Evolutionary conservation across 2,888 invertebrate genomes (phyloP).

Genomic region (Lottia scabra): DNA sequence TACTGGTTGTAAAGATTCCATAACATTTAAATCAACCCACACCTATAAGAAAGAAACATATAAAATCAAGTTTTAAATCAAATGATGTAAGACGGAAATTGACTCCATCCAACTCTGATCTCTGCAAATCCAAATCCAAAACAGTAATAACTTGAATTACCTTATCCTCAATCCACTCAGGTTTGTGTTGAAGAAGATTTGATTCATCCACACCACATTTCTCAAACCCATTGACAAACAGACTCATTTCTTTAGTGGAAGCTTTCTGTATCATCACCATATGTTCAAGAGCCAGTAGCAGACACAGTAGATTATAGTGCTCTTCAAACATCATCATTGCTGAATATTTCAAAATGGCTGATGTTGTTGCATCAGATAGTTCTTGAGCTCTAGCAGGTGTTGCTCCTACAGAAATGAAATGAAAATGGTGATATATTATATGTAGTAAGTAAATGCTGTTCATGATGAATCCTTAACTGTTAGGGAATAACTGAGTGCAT

Average conservation of each 20-base stretch:
- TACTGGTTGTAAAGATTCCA: constrained; percentile 58
- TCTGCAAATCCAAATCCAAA: not conserved
- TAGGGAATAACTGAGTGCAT: too few relatives aligned
- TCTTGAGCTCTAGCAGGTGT: constrained; percentile 63
- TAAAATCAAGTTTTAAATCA: too few relatives aligned
- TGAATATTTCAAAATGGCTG: constrained; percentile 53
- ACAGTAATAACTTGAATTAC: constrained; percentile 31
- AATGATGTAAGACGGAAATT: too few relatives aligned
- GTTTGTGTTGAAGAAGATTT: constrained; percentile 56
- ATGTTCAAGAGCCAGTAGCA: constrained; percentile 63
- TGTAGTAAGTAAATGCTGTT: too few relatives aligned
- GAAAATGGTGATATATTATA: too few relatives aligned
- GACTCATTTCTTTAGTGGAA: constrained; percentile 58
- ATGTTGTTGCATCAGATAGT: constrained; percentile 59
- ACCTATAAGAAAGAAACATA: constrained; percentile 34
- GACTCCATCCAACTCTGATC: not conserved
- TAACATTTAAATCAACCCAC: constrained; percentile 61
- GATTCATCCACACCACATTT: constrained; percentile 53
- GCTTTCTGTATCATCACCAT: constrained; percentile 54
- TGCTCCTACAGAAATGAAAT: constrained; percentile 43
- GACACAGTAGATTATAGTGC: constrained; percentile 57
- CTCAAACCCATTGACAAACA: constrained; percentile 65
- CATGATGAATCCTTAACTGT: too few relatives aligned
- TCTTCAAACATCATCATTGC: constrained; percentile 65
- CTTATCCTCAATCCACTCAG: constrained; percentile 58